These are phyloP conservation scores for Crematogaster levior DNA, from an alignment of 2,888 invertebrate genomes.

Conservation along the genomic window DNA sequence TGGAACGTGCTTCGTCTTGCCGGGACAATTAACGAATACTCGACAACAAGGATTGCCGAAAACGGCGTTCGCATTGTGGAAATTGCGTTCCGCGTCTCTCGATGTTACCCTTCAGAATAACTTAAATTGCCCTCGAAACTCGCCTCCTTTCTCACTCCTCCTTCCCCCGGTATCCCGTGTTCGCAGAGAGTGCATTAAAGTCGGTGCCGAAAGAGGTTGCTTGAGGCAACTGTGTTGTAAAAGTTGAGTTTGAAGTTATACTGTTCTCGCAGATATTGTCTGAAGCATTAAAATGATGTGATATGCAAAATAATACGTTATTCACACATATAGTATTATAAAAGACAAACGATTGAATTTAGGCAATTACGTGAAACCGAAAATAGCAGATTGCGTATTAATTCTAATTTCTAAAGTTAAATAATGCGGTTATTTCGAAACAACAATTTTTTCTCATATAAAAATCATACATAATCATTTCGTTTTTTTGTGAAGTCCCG, in stretches of 20 bases:
- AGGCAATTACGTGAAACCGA: neutral
- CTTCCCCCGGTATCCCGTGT: slow-evolving; percentile 18
- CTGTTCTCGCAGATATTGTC: slow-evolving; percentile 1
- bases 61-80: slow-evolving; percentile 41
- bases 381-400: neutral
- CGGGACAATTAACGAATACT: slow-evolving; percentile 47
- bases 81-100: slow-evolving; percentile 42
- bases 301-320: neutral
- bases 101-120: slow-evolving; percentile 71
- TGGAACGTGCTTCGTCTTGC: slow-evolving; percentile 40
- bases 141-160: slow-evolving; percentile 39
- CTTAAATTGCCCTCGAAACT: slow-evolving; percentile 76
- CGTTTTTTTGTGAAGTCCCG: too few species aligned
- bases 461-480: neutral
- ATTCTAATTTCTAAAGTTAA: neutral
- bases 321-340: neutral
- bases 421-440: neutral
- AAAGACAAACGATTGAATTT: neutral
- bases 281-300: neutral
- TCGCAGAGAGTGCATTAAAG: slow-evolving; percentile 73
- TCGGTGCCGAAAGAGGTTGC: slow-evolving; percentile 55
- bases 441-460: neutral
- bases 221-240: slow-evolving; percentile 8
- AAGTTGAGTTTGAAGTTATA: slow-evolving; percentile 30
- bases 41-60: slow-evolving; percentile 59